Conservation (phyloP, 2,113 vertebrate species). For the Nematolebias whitei region DNA sequence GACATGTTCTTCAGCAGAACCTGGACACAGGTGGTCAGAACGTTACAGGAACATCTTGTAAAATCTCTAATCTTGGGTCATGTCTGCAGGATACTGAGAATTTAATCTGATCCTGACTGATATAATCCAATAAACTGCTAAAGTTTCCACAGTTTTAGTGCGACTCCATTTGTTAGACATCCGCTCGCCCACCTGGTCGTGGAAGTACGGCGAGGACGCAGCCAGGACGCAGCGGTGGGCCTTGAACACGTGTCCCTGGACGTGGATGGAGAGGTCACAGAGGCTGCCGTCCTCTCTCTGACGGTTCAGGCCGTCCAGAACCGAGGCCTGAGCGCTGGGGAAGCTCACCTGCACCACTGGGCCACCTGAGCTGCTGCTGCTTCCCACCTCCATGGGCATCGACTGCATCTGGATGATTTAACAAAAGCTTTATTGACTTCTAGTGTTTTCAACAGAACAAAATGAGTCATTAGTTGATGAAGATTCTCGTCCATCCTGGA, state of each 20-base stretch:
- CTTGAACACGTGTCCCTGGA: slow-evolving; percentile 84
- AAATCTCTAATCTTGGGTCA: neutral
- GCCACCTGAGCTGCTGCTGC: slow-evolving; percentile 62
- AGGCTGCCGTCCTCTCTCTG: slow-evolving; percentile 88
- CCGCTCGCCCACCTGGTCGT: slow-evolving; percentile 80
- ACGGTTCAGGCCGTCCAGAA: slow-evolving; percentile 89
- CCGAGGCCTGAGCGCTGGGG: slow-evolving; percentile 83
- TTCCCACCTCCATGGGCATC: slow-evolving; percentile 65
- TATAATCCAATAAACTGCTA: no score
- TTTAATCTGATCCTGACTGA: no score
- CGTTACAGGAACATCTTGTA: neutral
- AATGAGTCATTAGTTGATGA: no score
- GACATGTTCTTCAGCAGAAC: slow-evolving; percentile 92
- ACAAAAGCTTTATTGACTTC: no score
- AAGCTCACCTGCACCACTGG: slow-evolving; percentile 87
- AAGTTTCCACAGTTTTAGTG: no score
- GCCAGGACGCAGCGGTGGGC: slow-evolving; percentile 86
- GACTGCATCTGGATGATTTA: slow-evolving; percentile 59
- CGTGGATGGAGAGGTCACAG: slow-evolving; percentile 86
- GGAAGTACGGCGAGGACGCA: slow-evolving; percentile 86
- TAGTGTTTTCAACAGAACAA: no score
- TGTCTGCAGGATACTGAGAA: no score
- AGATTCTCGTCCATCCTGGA: no score
- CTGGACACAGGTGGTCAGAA: slow-evolving; percentile 55
- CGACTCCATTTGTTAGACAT: no score